Evolutionary conservation across 2,888 invertebrate species (phyloP), one percentile per base, ranked within the genome.

Genomic region (Netelia melanura): DNA sequence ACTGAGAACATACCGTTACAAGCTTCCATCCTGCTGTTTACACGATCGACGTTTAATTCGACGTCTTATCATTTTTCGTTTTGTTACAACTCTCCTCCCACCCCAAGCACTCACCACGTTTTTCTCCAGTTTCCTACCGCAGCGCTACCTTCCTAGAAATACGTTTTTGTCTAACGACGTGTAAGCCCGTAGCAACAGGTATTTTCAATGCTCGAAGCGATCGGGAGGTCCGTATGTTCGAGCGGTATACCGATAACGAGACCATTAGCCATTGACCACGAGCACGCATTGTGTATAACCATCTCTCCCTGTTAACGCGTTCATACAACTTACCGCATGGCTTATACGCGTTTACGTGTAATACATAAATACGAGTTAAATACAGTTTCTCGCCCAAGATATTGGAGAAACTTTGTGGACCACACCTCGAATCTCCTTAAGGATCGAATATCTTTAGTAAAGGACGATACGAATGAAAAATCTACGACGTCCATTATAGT

Each of bases 171-270:
- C 79, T 56, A 71, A 61, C 74, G 44, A 62, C 68, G 74, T 65
- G 56, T 61, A 25, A 30, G 81, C 11, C 56, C 30, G 77, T 64
- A 48, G 74, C 70, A 84, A 74, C 74, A 75, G 74, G 74, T 78
- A 84, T 81, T 81, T 84, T 74, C 74, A 78, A 70, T 58, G 78
- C 30, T 64, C 81, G 64, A 68, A 77, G 62, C 77, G 78, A 81
- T 75, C 77, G 81, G 81, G 74, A 58, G 84, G 78, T 78, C 74
- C 58, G 65, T 56, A 58, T 56, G 56, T 30, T 56, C 56, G 64
- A 62, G 65, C 65, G 44, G 61, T 65, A 54, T 78, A 70, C 78
- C 81, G 84, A 87, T 87, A 87, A 87, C 87, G 86, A 87, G 87
- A 87, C 86, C 87, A 87, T 86, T 87, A 87, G 85, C 84, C 81